Base-by-base conservation (phyloP, 2,888 invertebrate genomes). In the Lottia scabra region DNA sequence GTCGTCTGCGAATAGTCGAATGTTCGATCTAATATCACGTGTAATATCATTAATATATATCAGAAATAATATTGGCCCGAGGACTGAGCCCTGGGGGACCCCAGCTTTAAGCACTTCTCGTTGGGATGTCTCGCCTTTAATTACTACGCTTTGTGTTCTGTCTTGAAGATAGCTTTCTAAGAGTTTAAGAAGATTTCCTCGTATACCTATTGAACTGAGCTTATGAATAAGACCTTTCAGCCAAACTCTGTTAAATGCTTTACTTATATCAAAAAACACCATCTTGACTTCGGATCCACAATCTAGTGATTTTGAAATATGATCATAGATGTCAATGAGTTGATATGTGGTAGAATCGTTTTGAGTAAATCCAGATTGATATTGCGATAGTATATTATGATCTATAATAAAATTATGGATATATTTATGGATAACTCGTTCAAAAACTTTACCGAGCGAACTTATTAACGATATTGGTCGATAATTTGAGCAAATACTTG, bases 51-150 rank as follows among this genome's bases (percentile, higher is more conserved):
- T 56, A 8, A 56, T 56, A 56, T 56, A 56, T 56, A 56, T 56
- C 19, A 56, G 19, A 56, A 56, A 56, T n/a, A 56, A 23, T 56
- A 56, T 19, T 19, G 56, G 56, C 13, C 56, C 56, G 56, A 56
- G 56, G 19, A 56, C 56, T 19, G 56, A 56, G n/a, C 56, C 56
- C 56, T 56, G 56, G n/a, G 56, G 56, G 19, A 56, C 56, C n/a
- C 56, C 56, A 19, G 16, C 56, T 19, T 56, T n/a, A n/a, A 56
- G 6, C 56, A 23, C 19, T 56, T n/a, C n/a, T 10, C 8, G 10
- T n/a, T n/a, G 6, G n/a, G 56, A 56, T 19, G n/a, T 19, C 19
- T 19, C 56, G n/a, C 56, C 56, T n/a, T 56, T 23, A n/a, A 56
- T 56, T 23, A 56, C n/a, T 56, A 56, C 56, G 19, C 56, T 8